Evolutionary conservation across 2,888 invertebrate genomes (phyloP).

Genomic region (Gastracanthus pulcherrimus): DNA sequence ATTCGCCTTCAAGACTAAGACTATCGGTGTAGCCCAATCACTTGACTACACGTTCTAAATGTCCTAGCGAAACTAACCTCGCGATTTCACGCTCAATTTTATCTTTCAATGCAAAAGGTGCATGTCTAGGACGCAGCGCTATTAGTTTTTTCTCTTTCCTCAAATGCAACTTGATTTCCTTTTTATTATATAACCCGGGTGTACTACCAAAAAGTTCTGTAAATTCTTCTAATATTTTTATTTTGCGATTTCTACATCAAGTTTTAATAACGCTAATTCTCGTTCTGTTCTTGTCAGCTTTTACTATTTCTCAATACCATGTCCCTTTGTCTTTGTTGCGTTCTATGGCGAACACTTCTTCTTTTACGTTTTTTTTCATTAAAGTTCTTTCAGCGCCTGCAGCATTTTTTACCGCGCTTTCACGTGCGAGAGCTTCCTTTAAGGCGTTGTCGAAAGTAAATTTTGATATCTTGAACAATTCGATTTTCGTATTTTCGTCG

Average conservation of each 20-base stretch:
- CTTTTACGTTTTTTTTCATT: background rate
- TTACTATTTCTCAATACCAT: no score
- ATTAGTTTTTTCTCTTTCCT: constrained; percentile 45
- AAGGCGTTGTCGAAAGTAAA: background rate
- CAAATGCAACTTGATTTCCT: constrained; percentile 35
- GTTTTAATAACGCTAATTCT: no score
- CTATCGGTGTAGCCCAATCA: constrained; percentile 43
- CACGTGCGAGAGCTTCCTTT: background rate
- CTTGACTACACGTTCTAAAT: constrained; percentile 26
- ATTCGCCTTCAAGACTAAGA: constrained; percentile 29
- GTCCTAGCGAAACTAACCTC: constrained; percentile 29
- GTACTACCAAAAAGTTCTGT: constrained; percentile 25
- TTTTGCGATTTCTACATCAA: background rate
- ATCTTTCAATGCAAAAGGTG: constrained; percentile 41
- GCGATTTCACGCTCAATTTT: constrained; percentile 32
- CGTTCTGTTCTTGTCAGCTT: no score
- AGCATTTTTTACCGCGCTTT: no score
- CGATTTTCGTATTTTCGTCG: background rate
- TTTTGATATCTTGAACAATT: background rate
- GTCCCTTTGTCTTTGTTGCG: no score
- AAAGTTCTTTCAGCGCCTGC: background rate
- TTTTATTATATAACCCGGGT: constrained; percentile 43
- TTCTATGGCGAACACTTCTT: no score
- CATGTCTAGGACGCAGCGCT: constrained; percentile 32
- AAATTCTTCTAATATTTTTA: constrained; percentile 6